These are phyloP conservation scores for Nansenia antarctica DNA, from an alignment of 2,113 vertebrate genomes.

Conservation along the genomic window DNA sequence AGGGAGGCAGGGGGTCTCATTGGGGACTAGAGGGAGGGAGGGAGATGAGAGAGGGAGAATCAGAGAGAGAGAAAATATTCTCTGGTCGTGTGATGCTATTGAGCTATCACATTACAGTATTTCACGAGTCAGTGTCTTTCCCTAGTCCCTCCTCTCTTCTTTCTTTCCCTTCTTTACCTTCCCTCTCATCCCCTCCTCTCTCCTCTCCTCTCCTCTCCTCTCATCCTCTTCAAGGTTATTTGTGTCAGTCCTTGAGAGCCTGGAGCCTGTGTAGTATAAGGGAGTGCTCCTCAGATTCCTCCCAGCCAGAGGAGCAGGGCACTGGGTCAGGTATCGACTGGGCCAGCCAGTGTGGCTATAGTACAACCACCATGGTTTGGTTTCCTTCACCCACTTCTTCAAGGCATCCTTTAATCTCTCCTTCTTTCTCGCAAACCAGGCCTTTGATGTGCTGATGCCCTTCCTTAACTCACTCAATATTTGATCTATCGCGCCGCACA, in stretches of 20 bases:
- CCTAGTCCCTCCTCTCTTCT: neutral
- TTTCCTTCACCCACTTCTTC: slow-evolving; percentile 77
- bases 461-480: slow-evolving; percentile 74
- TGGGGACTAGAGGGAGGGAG: neutral
- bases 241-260: slow-evolving; percentile 45
- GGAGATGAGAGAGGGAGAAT: neutral
- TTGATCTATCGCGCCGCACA: slow-evolving; percentile 70
- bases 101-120: neutral
- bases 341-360: slow-evolving; percentile 44
- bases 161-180: neutral
- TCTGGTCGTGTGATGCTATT: neutral
- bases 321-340: slow-evolving; percentile 64
- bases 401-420: slow-evolving; percentile 79
- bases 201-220: slow-evolving; percentile 14
- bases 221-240: slow-evolving; percentile 54
- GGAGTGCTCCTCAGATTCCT: slow-evolving; percentile 20
- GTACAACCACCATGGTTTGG: slow-evolving; percentile 57
- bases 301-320: slow-evolving; percentile 44
- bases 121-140: neutral
- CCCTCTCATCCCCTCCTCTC: neutral
- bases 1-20: neutral
- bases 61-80: neutral
- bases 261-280: slow-evolving; percentile 9
- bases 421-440: slow-evolving; percentile 61
- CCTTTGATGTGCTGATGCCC: slow-evolving; percentile 74